Evolutionary conservation across 2,888 invertebrate species (phyloP).

Genomic region (Cyclophora albipunctata): DNA sequence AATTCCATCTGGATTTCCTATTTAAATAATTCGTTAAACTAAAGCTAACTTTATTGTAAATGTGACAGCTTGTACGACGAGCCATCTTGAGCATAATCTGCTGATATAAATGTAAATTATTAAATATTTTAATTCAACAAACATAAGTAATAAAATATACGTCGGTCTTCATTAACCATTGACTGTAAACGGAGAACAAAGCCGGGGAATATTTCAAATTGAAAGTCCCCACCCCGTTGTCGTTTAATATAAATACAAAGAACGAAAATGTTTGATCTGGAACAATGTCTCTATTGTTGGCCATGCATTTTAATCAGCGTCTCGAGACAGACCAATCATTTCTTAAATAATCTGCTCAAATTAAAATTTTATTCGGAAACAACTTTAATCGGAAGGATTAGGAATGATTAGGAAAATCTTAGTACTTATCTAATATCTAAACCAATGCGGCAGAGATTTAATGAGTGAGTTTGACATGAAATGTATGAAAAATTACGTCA

Average conservation of each 20-base stretch:
- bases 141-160: constrained; percentile 15
- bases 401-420: background rate
- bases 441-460: too few relatives aligned
- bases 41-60: too few relatives aligned
- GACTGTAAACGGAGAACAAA: constrained; percentile 37
- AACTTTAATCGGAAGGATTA: too few relatives aligned
- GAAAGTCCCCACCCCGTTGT: constrained; percentile 40
- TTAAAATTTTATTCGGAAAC: constrained; percentile 18
- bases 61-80: too few relatives aligned
- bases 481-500: too few relatives aligned
- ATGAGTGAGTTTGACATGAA: too few relatives aligned
- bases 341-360: constrained; percentile 19
- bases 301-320: constrained; percentile 55
- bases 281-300: constrained; percentile 50
- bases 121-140: too few relatives aligned
- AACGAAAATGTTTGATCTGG: constrained; percentile 54
- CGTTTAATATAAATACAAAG: constrained; percentile 51
- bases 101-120: too few relatives aligned
- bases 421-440: background rate
- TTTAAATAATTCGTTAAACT: too few relatives aligned
- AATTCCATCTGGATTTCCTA: too few relatives aligned
- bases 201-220: constrained; percentile 40
- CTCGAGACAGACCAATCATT: constrained; percentile 30
- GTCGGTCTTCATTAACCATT: constrained; percentile 28
- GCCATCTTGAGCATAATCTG: too few relatives aligned